phyloP scores from a whole-genome alignment of 2,888 invertebrate genomes.

The Rutpela maculata region DNA sequence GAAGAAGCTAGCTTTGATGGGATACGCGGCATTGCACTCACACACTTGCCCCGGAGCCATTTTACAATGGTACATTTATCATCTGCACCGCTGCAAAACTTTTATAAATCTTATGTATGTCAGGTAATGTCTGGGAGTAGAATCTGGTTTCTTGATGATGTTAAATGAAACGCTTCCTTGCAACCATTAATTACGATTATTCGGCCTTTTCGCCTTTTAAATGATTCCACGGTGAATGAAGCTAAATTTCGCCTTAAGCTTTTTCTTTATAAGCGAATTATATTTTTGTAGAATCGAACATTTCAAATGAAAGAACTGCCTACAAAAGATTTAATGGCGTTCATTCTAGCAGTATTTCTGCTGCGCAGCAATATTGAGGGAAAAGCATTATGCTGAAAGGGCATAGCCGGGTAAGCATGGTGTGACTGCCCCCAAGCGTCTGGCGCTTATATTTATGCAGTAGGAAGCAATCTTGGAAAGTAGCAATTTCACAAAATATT shows the following conservation, averaged over 20 bases:
- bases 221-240: background rate
- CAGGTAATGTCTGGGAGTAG: slow-evolving; percentile 27
- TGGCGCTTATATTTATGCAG: too few relatives aligned
- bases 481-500: too few relatives aligned
- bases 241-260: background rate
- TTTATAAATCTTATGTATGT: slow-evolving; percentile 40
- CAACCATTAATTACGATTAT: slow-evolving; percentile 32
- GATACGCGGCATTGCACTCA: slow-evolving; percentile 38
- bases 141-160: slow-evolving; percentile 25
- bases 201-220: background rate
- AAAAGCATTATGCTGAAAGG: background rate
- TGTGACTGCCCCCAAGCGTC: too few relatives aligned
- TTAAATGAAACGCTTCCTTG: slow-evolving; percentile 13
- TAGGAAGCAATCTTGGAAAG: too few relatives aligned
- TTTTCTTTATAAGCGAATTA: background rate
- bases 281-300: slow-evolving; percentile 1
- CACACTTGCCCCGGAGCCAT: slow-evolving; percentile 29
- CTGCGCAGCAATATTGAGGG: background rate
- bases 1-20: slow-evolving; percentile 2
- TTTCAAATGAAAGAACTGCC: slow-evolving; percentile 1
- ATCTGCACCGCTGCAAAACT: slow-evolving; percentile 37
- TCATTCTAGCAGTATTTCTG: background rate
- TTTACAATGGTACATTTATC: slow-evolving; percentile 41
- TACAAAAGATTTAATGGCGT: slow-evolving; percentile 7
- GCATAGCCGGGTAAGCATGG: too few relatives aligned